Percentiles rank a stretch among this genome's conserved stretches.
phyloP scores from a whole-genome alignment of 2,888 invertebrate species.

The Eubasilissa splendida region DNA sequence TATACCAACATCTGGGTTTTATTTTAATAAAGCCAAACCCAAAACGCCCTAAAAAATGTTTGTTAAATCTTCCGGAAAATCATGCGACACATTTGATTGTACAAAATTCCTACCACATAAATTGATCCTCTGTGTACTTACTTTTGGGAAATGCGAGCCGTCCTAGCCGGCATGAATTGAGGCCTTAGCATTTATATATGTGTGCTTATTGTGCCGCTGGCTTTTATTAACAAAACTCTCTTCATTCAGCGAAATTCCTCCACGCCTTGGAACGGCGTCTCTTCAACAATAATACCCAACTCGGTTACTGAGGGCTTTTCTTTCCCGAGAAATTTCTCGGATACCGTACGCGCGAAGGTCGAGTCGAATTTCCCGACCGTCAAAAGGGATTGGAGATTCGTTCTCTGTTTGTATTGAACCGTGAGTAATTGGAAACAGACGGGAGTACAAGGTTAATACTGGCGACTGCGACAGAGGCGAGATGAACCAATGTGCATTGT shows the following conservation, averaged over 20 bases:
- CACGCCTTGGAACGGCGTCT: slow-evolving; percentile 9
- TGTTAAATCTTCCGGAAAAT: too few relatives aligned
- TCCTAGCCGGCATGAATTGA: background rate
- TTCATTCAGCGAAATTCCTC: slow-evolving; percentile 25
- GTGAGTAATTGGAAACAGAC: background rate
- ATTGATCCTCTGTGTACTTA: background rate
- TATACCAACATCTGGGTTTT: too few relatives aligned
- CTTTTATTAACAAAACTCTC: slow-evolving; percentile 26
- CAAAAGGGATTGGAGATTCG: slow-evolving; percentile 8
- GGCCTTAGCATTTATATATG: background rate
- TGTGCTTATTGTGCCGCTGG: slow-evolving; percentile 14
- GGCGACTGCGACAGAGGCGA: too few relatives aligned
- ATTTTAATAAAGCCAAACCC: too few relatives aligned
- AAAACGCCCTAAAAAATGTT: too few relatives aligned
- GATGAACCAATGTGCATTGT: too few relatives aligned
- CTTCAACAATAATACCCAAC: slow-evolving; percentile 15
- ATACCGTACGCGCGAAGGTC: background rate
- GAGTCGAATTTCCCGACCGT: slow-evolving; percentile 1
- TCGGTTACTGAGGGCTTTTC: slow-evolving; percentile 9
- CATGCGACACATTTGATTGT: too few relatives aligned
- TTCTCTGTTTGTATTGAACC: background rate
- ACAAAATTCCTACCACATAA: background rate
- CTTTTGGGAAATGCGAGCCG: background rate
- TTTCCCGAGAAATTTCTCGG: background rate
- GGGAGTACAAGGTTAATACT: background rate